Conservation (phyloP, 2,113 vertebrate species). For the Mystacornis crossleyi region DNA sequence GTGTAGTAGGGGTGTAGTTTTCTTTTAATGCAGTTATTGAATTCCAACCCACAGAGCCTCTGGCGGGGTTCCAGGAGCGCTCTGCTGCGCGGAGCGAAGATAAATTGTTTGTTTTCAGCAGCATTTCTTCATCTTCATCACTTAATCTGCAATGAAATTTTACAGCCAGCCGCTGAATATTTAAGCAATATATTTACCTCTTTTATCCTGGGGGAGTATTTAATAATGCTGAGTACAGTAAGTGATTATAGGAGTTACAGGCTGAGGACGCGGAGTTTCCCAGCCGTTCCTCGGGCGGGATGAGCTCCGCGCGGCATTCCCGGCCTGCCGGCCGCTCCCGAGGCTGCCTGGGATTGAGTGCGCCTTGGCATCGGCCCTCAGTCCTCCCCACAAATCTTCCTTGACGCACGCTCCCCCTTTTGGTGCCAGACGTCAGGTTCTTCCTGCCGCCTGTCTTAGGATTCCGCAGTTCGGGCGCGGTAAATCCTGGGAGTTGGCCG, state of each 20-base stretch:
- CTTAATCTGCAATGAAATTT: slow-evolving; percentile 51
- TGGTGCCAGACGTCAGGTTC: slow-evolving; percentile 38
- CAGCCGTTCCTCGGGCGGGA: background rate
- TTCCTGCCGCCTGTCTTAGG: background rate
- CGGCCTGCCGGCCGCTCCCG: background rate
- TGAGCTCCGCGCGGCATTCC: background rate
- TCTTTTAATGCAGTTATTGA: slow-evolving; percentile 6
- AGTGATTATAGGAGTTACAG: background rate
- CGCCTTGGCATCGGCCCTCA: background rate
- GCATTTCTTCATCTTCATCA: slow-evolving; percentile 56
- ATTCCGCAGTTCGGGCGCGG: background rate
- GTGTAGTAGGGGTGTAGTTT: background rate
- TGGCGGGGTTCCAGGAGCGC: background rate
- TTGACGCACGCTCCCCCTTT: slow-evolving; percentile 51
- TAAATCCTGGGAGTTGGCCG: background rate
- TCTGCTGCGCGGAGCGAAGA: background rate
- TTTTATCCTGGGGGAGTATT: slow-evolving; percentile 40
- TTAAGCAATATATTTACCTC: slow-evolving; percentile 33
- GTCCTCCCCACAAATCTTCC: slow-evolving; percentile 6
- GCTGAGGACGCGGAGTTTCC: background rate
- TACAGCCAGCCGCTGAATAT: slow-evolving; percentile 31
- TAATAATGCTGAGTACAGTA: background rate
- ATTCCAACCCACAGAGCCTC: background rate
- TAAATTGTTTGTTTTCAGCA: slow-evolving; percentile 60
- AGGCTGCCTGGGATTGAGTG: background rate